Percentiles rank a stretch among this genome's conserved stretches.
phyloP scores from a whole-genome alignment of 92 coral and sea anemone genomes.

The Zoanthus gigantus region DNA sequence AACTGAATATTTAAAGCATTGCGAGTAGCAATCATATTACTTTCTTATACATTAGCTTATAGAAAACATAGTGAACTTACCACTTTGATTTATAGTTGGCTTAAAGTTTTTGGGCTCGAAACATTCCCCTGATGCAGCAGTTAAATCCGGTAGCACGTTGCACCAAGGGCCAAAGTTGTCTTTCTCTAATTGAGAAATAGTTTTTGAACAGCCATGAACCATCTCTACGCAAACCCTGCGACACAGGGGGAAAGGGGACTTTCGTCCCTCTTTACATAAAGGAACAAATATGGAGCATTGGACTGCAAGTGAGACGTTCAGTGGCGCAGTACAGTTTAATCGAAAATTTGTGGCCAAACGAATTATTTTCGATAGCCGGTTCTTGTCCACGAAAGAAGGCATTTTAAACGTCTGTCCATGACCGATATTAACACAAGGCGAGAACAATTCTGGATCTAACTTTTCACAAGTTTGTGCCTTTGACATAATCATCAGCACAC shows the following conservation, averaged over 20 bases:
- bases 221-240: slow-evolving; percentile 24
- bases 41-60: neutral
- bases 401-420: slow-evolving; percentile 18
- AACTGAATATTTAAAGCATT: too few species aligned
- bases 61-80: neutral
- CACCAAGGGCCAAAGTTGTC: neutral
- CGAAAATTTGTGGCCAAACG: neutral
- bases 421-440: slow-evolving; percentile 2
- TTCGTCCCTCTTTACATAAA: slow-evolving; percentile 8
- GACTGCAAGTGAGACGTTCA: neutral
- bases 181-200: neutral
- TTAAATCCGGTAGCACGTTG: neutral
- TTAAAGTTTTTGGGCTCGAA: slow-evolving; percentile 15
- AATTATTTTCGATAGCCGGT: neutral
- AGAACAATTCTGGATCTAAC: slow-evolving; percentile 3
- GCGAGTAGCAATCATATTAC: neutral
- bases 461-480: slow-evolving; percentile 13
- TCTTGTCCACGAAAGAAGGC: slow-evolving; percentile 35
- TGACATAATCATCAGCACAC: neutral
- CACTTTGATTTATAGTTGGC: neutral
- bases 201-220: neutral
- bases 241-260: neutral
- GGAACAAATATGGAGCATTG: slow-evolving; percentile 1
- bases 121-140: slow-evolving; percentile 15
- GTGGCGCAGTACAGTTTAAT: neutral